Percentiles rank a stretch among this genome's conserved stretches.
Conservation (phyloP, 2,797 vertebrate species). For the Harpagifer antarcticus region DNA sequence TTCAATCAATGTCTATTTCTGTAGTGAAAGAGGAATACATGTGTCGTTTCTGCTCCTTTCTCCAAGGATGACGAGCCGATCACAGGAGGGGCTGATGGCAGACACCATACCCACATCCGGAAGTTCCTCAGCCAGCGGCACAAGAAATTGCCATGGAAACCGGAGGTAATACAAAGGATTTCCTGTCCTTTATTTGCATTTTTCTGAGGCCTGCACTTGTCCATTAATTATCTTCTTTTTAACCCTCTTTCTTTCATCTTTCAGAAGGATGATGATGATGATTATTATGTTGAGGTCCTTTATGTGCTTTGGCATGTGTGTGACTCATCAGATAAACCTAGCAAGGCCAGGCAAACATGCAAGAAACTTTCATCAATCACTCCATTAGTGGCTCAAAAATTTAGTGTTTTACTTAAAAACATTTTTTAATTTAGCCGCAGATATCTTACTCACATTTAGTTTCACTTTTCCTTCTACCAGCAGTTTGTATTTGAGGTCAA, state of each 20-base stretch:
- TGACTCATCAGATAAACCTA: slow-evolving; percentile 33
- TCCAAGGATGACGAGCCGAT: slow-evolving; percentile 83
- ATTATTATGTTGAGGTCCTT: slow-evolving; percentile 6
- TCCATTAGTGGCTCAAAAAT: slow-evolving; percentile 15
- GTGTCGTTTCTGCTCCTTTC: slow-evolving; percentile 23
- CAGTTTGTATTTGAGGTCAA: slow-evolving; percentile 37
- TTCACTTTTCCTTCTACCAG: slow-evolving; percentile 11
- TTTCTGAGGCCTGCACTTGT: neutral
- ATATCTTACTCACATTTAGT: slow-evolving; percentile 33
- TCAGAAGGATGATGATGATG: neutral
- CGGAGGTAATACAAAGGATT: slow-evolving; percentile 77
- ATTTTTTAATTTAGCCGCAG: slow-evolving; percentile 34
- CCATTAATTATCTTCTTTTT: slow-evolving; percentile 3
- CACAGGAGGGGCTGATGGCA: slow-evolving; percentile 63
- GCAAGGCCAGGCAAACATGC: neutral
- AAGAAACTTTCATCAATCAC: slow-evolving; percentile 16
- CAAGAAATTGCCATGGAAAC: slow-evolving; percentile 86
- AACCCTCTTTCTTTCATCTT: too few relatives aligned
- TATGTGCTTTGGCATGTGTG: slow-evolving; percentile 20
- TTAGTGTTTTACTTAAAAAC: slow-evolving; percentile 18
- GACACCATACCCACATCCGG: slow-evolving; percentile 75
- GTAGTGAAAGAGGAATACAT: slow-evolving; percentile 8
- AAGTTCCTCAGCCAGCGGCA: slow-evolving; percentile 82
- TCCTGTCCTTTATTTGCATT: accelerated
- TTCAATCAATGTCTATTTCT: neutral